Conservation (phyloP, 2,113 vertebrate species). For the Tetrao urogallus region DNA sequence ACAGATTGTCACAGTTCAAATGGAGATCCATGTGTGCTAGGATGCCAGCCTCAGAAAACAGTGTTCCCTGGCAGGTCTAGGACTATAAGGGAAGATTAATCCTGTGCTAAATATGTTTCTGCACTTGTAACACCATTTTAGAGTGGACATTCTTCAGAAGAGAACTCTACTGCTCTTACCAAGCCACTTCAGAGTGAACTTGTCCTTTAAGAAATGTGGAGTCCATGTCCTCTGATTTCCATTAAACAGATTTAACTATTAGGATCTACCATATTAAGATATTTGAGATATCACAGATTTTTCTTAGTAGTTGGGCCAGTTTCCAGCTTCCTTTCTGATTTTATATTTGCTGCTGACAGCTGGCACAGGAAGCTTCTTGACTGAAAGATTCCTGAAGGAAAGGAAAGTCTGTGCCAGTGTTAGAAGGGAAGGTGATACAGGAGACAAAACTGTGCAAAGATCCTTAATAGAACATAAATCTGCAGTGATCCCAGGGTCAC, state of each 20-base stretch:
- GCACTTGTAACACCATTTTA: not conserved
- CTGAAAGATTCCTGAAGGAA: slow-evolving; percentile 21
- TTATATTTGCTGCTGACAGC: not conserved
- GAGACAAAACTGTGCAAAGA: not conserved
- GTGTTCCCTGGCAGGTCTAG: not conserved
- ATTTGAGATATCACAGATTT: not conserved
- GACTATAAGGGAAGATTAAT: not conserved
- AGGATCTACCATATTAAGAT: not conserved
- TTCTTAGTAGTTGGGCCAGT: not conserved
- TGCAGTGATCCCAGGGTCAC: not conserved
- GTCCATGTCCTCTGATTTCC: not conserved
- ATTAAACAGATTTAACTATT: not conserved
- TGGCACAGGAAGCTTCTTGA: not conserved
- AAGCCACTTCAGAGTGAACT: not conserved
- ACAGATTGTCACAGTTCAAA: not conserved
- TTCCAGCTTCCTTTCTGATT: not conserved
- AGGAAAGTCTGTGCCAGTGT: not conserved
- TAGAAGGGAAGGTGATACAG: not conserved
- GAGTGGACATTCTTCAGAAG: not conserved
- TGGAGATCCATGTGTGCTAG: not conserved
- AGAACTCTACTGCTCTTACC: not conserved
- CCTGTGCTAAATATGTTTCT: not conserved
- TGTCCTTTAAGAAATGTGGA: not conserved
- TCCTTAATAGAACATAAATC: not conserved
- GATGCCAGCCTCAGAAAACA: not conserved